These are phyloP conservation scores for Trinectes maculatus DNA, from an alignment of 2,113 vertebrate genomes.

Conservation along the genomic window DNA sequence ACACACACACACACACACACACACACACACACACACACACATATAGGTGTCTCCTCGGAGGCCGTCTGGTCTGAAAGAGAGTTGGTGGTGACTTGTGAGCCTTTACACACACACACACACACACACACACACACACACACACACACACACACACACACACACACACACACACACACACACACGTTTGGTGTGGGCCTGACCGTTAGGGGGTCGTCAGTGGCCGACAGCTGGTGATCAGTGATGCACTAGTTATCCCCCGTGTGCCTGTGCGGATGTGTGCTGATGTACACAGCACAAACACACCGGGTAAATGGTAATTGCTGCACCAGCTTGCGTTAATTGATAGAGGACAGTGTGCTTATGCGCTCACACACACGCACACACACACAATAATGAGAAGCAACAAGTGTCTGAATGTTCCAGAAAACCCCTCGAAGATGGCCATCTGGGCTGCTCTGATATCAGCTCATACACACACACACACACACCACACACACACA, in stretches of 20 bases:
- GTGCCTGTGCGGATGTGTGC: slow-evolving; percentile 23
- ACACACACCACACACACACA: slow-evolving; percentile 27
- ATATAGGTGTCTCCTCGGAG: slow-evolving; percentile 58
- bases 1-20: slow-evolving; percentile 12
- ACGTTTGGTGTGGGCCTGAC: slow-evolving; percentile 58
- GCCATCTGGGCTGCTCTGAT: slow-evolving; percentile 71
- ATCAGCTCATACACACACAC: slow-evolving; percentile 34
- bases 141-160: background rate
- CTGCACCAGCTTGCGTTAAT: slow-evolving; percentile 69
- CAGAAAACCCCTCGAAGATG: slow-evolving; percentile 71
- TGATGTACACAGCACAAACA: slow-evolving; percentile 29
- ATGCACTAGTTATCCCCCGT: slow-evolving; percentile 56
- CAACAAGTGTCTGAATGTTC: slow-evolving; percentile 81
- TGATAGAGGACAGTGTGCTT: slow-evolving; percentile 68
- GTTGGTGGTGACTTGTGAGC: slow-evolving; percentile 47
- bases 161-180: too few species aligned
- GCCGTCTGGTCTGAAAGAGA: slow-evolving; percentile 62
- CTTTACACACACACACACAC: slow-evolving; percentile 39
- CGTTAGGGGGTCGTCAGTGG: slow-evolving; percentile 59
- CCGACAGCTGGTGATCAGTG: slow-evolving; percentile 73
- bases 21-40: slow-evolving; percentile 25
- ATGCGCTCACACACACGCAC: slow-evolving; percentile 8
- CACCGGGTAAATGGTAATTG: slow-evolving; percentile 62
- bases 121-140: slow-evolving; percentile 29
- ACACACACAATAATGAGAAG: slow-evolving; percentile 19